Percentiles rank a stretch among this genome's conserved stretches.
Evolutionary conservation across 1,140 invertebrate genomes (phyloP).

Genomic region (Lysiphlebus fabarum): DNA sequence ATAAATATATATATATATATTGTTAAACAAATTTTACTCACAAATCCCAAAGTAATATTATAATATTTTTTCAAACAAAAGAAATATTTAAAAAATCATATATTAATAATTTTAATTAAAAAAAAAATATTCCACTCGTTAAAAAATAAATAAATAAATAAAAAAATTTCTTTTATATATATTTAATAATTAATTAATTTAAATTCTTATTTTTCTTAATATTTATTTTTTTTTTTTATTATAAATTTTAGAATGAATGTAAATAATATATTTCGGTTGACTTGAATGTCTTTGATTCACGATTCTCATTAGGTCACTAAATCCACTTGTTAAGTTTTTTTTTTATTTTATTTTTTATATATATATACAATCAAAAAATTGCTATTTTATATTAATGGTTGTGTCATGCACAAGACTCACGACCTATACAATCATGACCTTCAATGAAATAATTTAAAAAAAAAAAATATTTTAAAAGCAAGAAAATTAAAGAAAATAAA

Average conservation of each 20-base stretch:
- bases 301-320: slow-evolving; percentile 12
- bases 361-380: background rate
- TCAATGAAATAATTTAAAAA: background rate
- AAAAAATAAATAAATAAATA: too few species aligned
- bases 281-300: background rate
- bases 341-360: background rate
- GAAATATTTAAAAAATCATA: too few species aligned
- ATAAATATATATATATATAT: too few species aligned
- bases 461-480: background rate
- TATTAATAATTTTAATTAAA: too few species aligned
- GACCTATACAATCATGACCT: slow-evolving; percentile 8
- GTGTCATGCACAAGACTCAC: slow-evolving; percentile 4
- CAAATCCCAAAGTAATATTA: too few species aligned
- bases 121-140: too few species aligned
- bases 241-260: background rate
- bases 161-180: slow-evolving; percentile 1
- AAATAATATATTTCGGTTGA: background rate
- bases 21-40: too few species aligned
- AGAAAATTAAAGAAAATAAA: background rate
- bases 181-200: slow-evolving; percentile 1
- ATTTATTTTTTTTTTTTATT: background rate
- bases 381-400: slow-evolving; percentile 7
- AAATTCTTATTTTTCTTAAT: slow-evolving; percentile 6
- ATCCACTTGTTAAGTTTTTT: background rate
- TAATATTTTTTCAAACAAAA: too few species aligned